Conservation (phyloP, 2,113 vertebrate genomes). For the Rhea americana region DNA sequence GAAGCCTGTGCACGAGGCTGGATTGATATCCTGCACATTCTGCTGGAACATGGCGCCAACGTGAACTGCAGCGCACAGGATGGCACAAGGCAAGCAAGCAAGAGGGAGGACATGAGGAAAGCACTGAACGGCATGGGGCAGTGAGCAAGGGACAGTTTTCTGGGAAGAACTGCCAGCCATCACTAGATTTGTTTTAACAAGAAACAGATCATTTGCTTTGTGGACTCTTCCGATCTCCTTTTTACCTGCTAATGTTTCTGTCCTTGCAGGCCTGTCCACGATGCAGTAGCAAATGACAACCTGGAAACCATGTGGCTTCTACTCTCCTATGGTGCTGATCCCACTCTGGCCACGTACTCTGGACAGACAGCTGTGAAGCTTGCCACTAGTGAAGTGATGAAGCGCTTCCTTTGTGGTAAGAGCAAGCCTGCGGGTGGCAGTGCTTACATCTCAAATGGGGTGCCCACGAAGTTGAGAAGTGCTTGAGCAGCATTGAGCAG, state of each 20-base stretch:
- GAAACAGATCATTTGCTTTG: neutral
- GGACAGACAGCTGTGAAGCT: constrained; percentile 95
- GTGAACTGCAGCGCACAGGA: constrained; percentile 98
- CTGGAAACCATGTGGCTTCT: constrained; percentile 95
- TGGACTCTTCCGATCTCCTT: fast-evolving
- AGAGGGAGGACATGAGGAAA: neutral
- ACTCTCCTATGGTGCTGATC: constrained; percentile 95
- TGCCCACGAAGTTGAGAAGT: neutral
- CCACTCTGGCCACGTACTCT: constrained; percentile 95
- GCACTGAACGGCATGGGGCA: fast-evolving
- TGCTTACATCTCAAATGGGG: neutral
- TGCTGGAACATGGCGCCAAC: constrained; percentile 93
- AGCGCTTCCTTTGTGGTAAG: constrained; percentile 90
- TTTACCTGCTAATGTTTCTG: neutral
- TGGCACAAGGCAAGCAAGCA: constrained; percentile 86
- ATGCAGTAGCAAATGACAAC: constrained; percentile 95
- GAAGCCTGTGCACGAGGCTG: constrained; percentile 94
- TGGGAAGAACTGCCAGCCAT: neutral
- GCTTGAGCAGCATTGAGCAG: neutral
- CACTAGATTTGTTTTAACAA: neutral
- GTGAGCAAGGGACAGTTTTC: fast-evolving
- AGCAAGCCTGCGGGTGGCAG: neutral
- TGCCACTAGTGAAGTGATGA: constrained; percentile 92
- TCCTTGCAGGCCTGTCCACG: constrained; percentile 89
- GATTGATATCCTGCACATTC: constrained; percentile 91